A percentile compares a stretch with the other conserved stretches of the same genome.
Conservation (phyloP, 2,888 invertebrate species). For the Criorhina ranunculi region DNA sequence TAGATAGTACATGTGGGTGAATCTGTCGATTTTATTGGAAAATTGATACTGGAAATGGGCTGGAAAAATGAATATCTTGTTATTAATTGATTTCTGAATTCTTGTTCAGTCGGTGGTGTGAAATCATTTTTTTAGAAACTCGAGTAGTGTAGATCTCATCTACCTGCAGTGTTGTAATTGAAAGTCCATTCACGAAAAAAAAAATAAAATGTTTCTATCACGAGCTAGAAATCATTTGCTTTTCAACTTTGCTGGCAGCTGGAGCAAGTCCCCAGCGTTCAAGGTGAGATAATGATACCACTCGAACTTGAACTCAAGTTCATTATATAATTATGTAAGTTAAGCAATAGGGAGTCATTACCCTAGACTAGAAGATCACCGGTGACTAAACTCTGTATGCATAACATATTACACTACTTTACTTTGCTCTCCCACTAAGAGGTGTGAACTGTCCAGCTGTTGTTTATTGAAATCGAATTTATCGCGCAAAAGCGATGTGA, state of each 20-base stretch:
- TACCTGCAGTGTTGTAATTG: neutral
- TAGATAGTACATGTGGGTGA: too few species aligned
- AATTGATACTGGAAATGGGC: too few species aligned
- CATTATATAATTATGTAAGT: constrained; percentile 4
- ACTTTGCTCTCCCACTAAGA: neutral
- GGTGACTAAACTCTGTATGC: neutral
- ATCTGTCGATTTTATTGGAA: too few species aligned
- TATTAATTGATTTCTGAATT: too few species aligned
- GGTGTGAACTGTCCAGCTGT: neutral
- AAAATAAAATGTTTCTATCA: constrained; percentile 37
- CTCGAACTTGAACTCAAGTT: constrained; percentile 1
- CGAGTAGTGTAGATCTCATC: neutral
- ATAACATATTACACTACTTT: neutral
- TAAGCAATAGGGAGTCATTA: neutral
- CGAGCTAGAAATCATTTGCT: constrained; percentile 36
- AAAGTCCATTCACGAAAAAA: neutral
- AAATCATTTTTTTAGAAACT: neutral
- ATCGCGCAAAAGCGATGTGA: neutral
- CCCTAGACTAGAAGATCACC: neutral
- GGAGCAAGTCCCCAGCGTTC: constrained; percentile 35
- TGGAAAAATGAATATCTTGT: too few species aligned
- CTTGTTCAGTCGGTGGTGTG: neutral
- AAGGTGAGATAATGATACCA: constrained; percentile 35
- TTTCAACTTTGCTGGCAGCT: constrained; percentile 17
- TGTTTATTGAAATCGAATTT: neutral